Evolutionary conservation across 2,797 vertebrate species (phyloP).

Genomic region (Ctenopoma kingsleyae): DNA sequence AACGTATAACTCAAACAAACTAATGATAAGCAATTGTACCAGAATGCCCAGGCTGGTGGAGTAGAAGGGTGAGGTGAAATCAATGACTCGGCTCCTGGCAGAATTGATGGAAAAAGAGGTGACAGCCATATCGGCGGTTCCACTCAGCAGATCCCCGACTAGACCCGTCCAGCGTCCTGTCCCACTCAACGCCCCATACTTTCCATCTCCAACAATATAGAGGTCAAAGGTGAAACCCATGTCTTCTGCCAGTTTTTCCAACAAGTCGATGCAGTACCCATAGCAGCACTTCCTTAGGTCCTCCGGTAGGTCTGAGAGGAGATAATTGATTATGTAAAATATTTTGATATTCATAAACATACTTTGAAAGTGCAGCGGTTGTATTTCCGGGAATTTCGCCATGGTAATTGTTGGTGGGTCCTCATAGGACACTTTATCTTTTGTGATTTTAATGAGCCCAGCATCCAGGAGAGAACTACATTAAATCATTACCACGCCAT

Average conservation of each 20-base stretch:
- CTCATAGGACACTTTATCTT: slow-evolving; percentile 20
- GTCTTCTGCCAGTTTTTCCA: slow-evolving; percentile 93
- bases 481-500: slow-evolving; percentile 25
- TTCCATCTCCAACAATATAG: slow-evolving; percentile 95
- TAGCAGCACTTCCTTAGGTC: slow-evolving; percentile 92
- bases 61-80: slow-evolving; percentile 98
- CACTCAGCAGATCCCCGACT: slow-evolving; percentile 92
- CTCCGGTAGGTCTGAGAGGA: slow-evolving; percentile 77
- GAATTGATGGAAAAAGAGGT: slow-evolving; percentile 98
- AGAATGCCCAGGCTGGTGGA: slow-evolving; percentile 97
- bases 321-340: slow-evolving; percentile 30
- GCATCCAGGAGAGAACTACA: neutral
- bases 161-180: slow-evolving; percentile 91
- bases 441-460: slow-evolving; percentile 43
- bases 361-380: slow-evolving; percentile 27
- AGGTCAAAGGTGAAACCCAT: slow-evolving; percentile 92
- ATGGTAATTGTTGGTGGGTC: slow-evolving; percentile 30
- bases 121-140: slow-evolving; percentile 93
- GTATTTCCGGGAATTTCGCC: slow-evolving; percentile 24
- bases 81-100: slow-evolving; percentile 91
- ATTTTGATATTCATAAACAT: slow-evolving; percentile 5
- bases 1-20: slow-evolving; percentile 18
- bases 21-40: slow-evolving; percentile 70
- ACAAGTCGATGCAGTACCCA: slow-evolving; percentile 94
- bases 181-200: slow-evolving; percentile 90